Percentiles rank a stretch among this genome's conserved stretches.
phyloP scores from a whole-genome alignment of 2,888 invertebrate genomes.

The Anorthoa munda region DNA sequence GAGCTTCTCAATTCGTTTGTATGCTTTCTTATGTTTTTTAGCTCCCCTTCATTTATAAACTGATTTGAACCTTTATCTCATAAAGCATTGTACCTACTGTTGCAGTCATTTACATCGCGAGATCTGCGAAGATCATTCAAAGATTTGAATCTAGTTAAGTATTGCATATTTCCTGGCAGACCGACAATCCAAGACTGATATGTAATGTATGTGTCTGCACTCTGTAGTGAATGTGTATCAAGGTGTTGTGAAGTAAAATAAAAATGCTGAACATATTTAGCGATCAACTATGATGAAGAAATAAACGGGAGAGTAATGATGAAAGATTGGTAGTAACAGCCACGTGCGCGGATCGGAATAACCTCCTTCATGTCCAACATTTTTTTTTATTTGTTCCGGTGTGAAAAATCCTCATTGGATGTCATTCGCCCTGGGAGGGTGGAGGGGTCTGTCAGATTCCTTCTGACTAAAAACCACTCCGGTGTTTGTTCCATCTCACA shows the following conservation, averaged over 20 bases:
- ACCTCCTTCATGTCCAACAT: no score
- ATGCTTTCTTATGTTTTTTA: no score
- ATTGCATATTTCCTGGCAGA: slow-evolving; percentile 46
- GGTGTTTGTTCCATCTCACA: no score
- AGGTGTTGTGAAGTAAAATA: slow-evolving; percentile 31
- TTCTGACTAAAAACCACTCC: no score
- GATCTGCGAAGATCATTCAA: slow-evolving; percentile 3
- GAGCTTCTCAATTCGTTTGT: no score
- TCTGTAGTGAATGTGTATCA: slow-evolving; percentile 38
- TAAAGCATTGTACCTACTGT: not conserved
- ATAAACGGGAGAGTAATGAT: slow-evolving; percentile 3
- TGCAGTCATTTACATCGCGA: not conserved
- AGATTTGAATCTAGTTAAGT: slow-evolving; percentile 20
- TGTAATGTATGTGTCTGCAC: slow-evolving; percentile 29
- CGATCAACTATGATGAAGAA: slow-evolving; percentile 20
- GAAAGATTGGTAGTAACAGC: slow-evolving; percentile 16
- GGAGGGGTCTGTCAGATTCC: no score
- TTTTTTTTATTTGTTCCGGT: no score
- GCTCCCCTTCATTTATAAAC: no score
- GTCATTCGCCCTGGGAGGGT: no score
- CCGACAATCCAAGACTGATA: slow-evolving; percentile 15
- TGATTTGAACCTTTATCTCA: no score
- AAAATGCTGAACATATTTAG: slow-evolving; percentile 12
- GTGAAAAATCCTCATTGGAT: no score
- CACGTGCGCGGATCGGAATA: not conserved